Evolutionary conservation across 2,113 vertebrate species (phyloP).

Genomic region (Rhea americana): DNA sequence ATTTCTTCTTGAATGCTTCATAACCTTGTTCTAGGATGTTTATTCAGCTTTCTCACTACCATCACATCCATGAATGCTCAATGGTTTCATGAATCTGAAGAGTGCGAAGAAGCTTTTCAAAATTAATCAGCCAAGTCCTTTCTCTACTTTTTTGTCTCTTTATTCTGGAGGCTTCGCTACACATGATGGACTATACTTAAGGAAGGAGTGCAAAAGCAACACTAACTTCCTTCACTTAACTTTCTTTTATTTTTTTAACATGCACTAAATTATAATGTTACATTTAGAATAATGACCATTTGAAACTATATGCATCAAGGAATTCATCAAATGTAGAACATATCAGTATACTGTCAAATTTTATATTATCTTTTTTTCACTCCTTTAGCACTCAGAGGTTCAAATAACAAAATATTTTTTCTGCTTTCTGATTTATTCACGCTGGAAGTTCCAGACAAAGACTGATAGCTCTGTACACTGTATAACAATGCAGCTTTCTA

Average conservation of each 20-base stretch:
- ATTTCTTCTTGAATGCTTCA: not conserved
- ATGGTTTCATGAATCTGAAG: not conserved
- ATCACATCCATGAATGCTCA: not conserved
- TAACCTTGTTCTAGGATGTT: not conserved
- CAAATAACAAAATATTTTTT: not conserved
- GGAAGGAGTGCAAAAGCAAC: not conserved
- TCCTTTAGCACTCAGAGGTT: not conserved
- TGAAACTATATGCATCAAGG: not conserved
- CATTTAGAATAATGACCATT: not conserved
- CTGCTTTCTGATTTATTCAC: not conserved
- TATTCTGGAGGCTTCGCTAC: not conserved
- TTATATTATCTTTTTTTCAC: not conserved
- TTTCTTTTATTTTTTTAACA: not conserved
- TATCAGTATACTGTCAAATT: not conserved
- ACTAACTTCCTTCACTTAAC: not conserved
- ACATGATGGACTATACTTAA: not conserved
- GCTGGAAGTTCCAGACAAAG: not conserved
- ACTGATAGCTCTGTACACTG: not conserved
- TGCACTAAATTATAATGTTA: not conserved
- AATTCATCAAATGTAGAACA: not conserved
- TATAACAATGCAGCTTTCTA: not conserved
- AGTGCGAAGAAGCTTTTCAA: not conserved
- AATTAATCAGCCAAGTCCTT: not conserved
- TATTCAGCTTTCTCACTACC: not conserved
- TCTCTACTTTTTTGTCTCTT: not conserved